phyloP scores from a whole-genome alignment of 2,888 invertebrate species.

The Hipparchia sbordonii region DNA sequence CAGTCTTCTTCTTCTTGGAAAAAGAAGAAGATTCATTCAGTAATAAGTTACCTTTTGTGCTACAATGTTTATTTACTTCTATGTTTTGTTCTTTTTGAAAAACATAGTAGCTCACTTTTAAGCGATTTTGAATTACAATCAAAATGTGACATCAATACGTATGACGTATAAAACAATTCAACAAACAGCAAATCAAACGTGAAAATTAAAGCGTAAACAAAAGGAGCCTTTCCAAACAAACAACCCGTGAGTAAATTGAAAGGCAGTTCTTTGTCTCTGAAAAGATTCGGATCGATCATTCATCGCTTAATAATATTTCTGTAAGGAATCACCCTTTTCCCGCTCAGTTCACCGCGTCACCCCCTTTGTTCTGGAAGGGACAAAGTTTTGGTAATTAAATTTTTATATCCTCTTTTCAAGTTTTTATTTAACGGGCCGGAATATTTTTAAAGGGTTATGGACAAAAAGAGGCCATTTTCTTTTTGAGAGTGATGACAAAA shows the following conservation, averaged over 20 bases:
- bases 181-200: constrained; percentile 12
- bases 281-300: constrained; percentile 64
- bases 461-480: constrained; percentile 41
- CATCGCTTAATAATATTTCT: constrained; percentile 72
- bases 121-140: no score
- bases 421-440: constrained; percentile 51
- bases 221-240: constrained; percentile 50
- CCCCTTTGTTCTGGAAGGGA: constrained; percentile 61
- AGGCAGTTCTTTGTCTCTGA: constrained; percentile 55
- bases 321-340: constrained; percentile 61
- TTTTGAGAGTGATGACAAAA: constrained; percentile 39
- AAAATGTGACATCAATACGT: no score
- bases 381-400: constrained; percentile 70
- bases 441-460: constrained; percentile 48
- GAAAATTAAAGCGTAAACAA: constrained; percentile 41
- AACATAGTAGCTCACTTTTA: no score
- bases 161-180: not conserved
- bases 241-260: constrained; percentile 60
- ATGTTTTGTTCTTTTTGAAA: no score
- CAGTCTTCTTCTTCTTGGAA: no score
- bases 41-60: no score
- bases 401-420: constrained; percentile 58
- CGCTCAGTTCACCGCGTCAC: constrained; percentile 38
- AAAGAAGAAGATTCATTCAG: no score
- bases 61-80: no score